These are phyloP conservation scores for Apocheima hispidaria DNA, from an alignment of 2,888 invertebrate species.

Conservation along the genomic window DNA sequence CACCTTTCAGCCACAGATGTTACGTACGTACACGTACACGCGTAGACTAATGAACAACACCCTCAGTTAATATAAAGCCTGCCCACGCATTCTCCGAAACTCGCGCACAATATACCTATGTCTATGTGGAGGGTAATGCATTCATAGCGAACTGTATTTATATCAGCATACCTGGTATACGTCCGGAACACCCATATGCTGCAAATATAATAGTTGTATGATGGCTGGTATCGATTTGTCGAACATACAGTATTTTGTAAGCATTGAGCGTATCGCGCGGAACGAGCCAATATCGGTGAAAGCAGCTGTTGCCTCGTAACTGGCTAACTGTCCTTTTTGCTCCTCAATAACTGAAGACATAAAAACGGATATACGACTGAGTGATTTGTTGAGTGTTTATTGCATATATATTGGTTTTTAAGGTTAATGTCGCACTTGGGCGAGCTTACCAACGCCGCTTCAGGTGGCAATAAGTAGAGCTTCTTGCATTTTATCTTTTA, in stretches of 20 bases:
- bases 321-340: slow-evolving; percentile 59
- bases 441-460: slow-evolving; percentile 22
- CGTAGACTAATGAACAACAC: slow-evolving; percentile 6
- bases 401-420: slow-evolving; percentile 44
- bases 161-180: not conserved
- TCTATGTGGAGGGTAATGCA: slow-evolving; percentile 10
- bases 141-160: slow-evolving; percentile 3
- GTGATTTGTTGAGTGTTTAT: slow-evolving; percentile 49
- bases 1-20: slow-evolving; percentile 12
- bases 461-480: slow-evolving; percentile 11
- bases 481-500: slow-evolving; percentile 12
- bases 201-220: slow-evolving; percentile 49
- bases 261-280: slow-evolving; percentile 64
- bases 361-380: slow-evolving; percentile 45
- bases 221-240: slow-evolving; percentile 68
- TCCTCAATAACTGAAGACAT: slow-evolving; percentile 47
- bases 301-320: slow-evolving; percentile 65
- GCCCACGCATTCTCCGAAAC: slow-evolving; percentile 13
- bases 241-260: slow-evolving; percentile 65
- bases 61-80: slow-evolving; percentile 9
- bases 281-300: slow-evolving; percentile 64
- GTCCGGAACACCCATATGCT: slow-evolving; percentile 18
- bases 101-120: not conserved
- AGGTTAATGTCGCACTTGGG: slow-evolving; percentile 34
- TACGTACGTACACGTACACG: not conserved